These are phyloP conservation scores for Monopterus albus DNA, from an alignment of 2,113 vertebrate genomes.

Conservation along the genomic window DNA sequence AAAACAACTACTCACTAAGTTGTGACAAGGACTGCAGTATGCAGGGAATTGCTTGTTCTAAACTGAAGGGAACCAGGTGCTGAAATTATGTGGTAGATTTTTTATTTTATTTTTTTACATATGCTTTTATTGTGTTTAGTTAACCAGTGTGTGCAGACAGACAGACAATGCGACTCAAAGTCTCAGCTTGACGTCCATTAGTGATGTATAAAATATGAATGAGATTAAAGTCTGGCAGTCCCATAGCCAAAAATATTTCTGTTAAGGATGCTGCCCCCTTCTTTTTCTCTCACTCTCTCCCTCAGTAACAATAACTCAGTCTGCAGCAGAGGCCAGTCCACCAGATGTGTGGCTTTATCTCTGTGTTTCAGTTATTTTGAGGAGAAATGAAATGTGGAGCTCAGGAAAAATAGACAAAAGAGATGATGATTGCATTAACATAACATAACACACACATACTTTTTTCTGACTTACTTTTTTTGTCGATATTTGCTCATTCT, in stretches of 20 bases:
- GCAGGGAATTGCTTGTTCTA: no score
- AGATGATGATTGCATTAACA: conserved; percentile 1
- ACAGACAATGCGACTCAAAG: conserved; percentile 42
- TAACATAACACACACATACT: background rate
- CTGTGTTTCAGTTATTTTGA: conserved; percentile 23
- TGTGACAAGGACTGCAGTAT: no score
- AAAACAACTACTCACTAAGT: no score
- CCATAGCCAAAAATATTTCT: conserved; percentile 40
- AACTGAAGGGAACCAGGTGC: no score
- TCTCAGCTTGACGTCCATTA: conserved; percentile 16
- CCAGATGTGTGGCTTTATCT: conserved; percentile 2
- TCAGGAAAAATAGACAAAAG: conserved; percentile 8
- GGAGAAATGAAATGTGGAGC: conserved; percentile 23
- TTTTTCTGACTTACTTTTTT: conserved; percentile 41
- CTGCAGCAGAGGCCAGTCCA: background rate
- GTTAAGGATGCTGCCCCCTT: conserved; percentile 14
- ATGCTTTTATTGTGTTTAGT: background rate
- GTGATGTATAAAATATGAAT: conserved; percentile 67
- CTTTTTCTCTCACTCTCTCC: background rate
- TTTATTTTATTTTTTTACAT: no score
- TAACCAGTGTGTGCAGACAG: background rate
- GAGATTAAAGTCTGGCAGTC: conserved; percentile 48
- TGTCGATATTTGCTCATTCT: conserved; percentile 57
- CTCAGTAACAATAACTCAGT: background rate
- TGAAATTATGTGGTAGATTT: no score